Evolutionary conservation across 2,888 invertebrate genomes (phyloP).

Genomic region (Hecatera dysodea): DNA sequence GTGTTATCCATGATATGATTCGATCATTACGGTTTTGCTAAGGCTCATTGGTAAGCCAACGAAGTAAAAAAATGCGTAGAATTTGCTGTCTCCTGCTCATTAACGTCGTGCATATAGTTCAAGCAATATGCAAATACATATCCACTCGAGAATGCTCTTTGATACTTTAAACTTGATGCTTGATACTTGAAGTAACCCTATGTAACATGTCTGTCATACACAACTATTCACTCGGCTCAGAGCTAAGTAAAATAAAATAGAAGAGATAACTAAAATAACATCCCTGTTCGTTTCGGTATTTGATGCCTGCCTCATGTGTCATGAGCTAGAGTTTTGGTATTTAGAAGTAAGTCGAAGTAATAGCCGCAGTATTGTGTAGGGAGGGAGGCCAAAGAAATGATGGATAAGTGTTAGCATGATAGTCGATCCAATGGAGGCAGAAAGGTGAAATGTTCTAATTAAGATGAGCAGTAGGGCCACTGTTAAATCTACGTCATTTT

Average conservation of each 20-base stretch:
- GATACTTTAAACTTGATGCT: background rate
- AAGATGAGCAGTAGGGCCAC: background rate
- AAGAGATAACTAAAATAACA: too few relatives aligned
- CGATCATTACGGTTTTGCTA: background rate
- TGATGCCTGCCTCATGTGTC: too few relatives aligned
- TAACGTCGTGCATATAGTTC: background rate
- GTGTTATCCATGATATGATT: slow-evolving; percentile 1
- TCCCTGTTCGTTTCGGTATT: too few relatives aligned
- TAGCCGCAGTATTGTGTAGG: background rate
- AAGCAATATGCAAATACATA: background rate
- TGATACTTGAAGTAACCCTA: too few relatives aligned
- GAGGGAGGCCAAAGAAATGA: too few relatives aligned
- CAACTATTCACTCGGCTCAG: background rate
- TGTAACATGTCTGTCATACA: background rate
- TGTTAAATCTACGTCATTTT: background rate
- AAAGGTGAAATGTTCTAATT: too few relatives aligned
- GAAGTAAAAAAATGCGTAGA: background rate
- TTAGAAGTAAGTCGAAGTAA: too few relatives aligned
- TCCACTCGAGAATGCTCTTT: background rate
- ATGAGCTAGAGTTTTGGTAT: too few relatives aligned
- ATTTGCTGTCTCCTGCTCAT: background rate
- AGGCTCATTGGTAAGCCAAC: too few relatives aligned
- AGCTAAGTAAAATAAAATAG: too few relatives aligned
- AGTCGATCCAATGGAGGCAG: too few relatives aligned
- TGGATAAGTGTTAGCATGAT: too few relatives aligned